Conservation (phyloP, 2,888 invertebrate genomes). For the Epiblema foenella region DNA sequence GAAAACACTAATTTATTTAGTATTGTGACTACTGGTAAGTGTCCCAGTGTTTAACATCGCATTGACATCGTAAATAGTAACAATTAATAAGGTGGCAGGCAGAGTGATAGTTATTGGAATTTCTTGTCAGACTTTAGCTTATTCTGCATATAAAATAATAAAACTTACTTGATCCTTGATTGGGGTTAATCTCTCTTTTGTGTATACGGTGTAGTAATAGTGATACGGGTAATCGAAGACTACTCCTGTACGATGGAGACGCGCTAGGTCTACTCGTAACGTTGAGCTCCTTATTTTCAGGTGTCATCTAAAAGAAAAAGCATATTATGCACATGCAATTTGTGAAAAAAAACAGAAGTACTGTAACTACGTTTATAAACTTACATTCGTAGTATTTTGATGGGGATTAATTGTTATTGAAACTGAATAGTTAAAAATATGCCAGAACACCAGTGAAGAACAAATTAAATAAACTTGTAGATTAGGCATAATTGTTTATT, state of each 20-base stretch:
- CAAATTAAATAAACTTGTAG: neutral
- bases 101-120: no score
- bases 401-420: neutral
- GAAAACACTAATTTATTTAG: no score
- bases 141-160: neutral
- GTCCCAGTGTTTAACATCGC: no score
- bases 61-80: no score
- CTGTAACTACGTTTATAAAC: neutral
- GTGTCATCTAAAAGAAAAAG: slow-evolving; percentile 2
- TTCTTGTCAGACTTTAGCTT: no score
- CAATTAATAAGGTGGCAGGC: no score
- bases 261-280: neutral
- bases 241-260: neutral
- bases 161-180: slow-evolving; percentile 25
- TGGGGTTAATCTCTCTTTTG: slow-evolving; percentile 4
- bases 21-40: no score
- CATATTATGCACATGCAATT: neutral
- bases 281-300: neutral
- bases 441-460: neutral
- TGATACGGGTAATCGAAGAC: neutral
- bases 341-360: neutral
- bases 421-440: neutral
- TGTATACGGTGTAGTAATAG: neutral
- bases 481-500: neutral
- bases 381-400: slow-evolving; percentile 3